A percentile compares a stretch with the other conserved stretches of the same genome.
phyloP scores from a whole-genome alignment of 2,797 vertebrate genomes.

The Lepus oiostolus region DNA sequence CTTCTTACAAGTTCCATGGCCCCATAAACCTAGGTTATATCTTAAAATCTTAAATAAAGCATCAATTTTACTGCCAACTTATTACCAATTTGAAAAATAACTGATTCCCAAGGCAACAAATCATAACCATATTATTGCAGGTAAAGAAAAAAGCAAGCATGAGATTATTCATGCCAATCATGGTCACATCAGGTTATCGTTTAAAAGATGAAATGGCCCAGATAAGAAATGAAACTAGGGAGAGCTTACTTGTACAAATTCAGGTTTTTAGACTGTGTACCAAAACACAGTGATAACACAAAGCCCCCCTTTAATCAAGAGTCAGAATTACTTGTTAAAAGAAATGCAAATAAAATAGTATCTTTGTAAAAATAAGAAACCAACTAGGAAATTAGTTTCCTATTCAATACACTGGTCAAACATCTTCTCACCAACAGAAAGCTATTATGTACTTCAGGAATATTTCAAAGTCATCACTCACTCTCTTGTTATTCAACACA shows the following conservation, averaged over 20 bases:
- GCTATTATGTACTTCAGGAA: background rate
- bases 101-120: constrained; percentile 44
- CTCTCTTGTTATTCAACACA: background rate
- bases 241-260: constrained; percentile 22
- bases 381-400: constrained; percentile 45
- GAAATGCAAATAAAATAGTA: constrained; percentile 39
- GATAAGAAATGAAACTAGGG: constrained; percentile 41
- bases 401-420: constrained; percentile 43
- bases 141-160: constrained; percentile 53
- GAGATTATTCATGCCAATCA: background rate
- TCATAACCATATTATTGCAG: background rate
- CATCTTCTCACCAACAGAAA: constrained; percentile 38
- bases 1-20: background rate
- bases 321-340: background rate
- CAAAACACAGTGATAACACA: constrained; percentile 3
- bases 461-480: constrained; percentile 32
- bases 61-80: constrained; percentile 37
- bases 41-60: constrained; percentile 26
- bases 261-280: constrained; percentile 3
- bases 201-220: background rate
- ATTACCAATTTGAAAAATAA: constrained; percentile 8
- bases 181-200: background rate
- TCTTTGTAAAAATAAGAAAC: constrained; percentile 51
- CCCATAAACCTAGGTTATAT: constrained; percentile 35
- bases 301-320: constrained; percentile 40